phyloP scores from a whole-genome alignment of 92 coral and sea anemone genomes.

The Palythoa caribaeorum region DNA sequence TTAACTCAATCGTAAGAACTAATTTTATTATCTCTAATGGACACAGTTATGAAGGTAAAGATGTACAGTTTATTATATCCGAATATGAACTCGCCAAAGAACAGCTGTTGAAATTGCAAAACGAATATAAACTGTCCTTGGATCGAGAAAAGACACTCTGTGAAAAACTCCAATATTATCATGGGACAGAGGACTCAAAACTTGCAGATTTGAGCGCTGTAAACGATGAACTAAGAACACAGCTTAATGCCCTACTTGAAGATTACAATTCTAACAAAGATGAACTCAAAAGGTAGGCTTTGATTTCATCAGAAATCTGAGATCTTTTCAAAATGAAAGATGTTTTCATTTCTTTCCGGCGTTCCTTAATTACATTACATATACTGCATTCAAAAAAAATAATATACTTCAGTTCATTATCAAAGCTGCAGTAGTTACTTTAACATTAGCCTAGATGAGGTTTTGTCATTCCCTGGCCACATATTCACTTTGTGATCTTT shows the following conservation, averaged over 20 bases:
- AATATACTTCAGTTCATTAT: background rate
- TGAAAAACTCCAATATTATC: slow-evolving; percentile 74
- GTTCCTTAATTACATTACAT: background rate
- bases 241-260: slow-evolving; percentile 74
- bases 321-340: background rate
- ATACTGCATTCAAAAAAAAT: background rate
- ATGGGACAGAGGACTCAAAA: slow-evolving; percentile 74
- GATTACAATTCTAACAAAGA: slow-evolving; percentile 75
- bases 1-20: slow-evolving; percentile 25
- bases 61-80: slow-evolving; percentile 64
- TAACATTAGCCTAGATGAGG: background rate
- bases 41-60: slow-evolving; percentile 72
- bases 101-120: slow-evolving; percentile 78
- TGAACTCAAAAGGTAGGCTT: slow-evolving; percentile 83
- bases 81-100: slow-evolving; percentile 79
- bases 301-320: background rate
- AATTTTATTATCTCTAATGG: slow-evolving; percentile 56
- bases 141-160: slow-evolving; percentile 83
- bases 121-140: slow-evolving; percentile 74
- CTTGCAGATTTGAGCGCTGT: slow-evolving; percentile 76
- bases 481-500: too few relatives aligned
- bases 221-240: slow-evolving; percentile 87
- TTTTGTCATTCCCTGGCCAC: background rate
- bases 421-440: background rate
- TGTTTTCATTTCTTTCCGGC: background rate